A percentile compares a stretch with the other conserved stretches of the same genome.
Evolutionary conservation across 2,888 invertebrate species (phyloP).

Genomic region (Lasioglossum calceatum): DNA sequence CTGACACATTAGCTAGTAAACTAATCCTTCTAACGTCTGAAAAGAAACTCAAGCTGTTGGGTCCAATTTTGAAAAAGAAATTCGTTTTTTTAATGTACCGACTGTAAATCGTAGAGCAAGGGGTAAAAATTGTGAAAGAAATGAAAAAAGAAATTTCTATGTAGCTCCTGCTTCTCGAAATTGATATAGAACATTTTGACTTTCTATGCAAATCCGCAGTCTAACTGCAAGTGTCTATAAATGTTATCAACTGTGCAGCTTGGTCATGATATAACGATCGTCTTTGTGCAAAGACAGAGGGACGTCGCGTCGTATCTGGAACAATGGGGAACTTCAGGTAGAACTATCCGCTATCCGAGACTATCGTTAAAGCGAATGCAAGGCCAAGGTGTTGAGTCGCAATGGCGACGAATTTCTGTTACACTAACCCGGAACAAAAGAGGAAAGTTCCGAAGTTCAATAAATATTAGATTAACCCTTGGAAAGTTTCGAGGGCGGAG

Average conservation of each 20-base stretch:
- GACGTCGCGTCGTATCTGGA: neutral
- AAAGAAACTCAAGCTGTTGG: too few species aligned
- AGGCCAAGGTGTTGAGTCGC: conserved; percentile 11
- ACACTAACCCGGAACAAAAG: conserved; percentile 3
- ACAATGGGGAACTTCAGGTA: conserved; percentile 3
- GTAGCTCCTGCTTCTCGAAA: neutral
- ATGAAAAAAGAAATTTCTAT: neutral
- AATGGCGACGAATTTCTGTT: conserved; percentile 10
- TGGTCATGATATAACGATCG: neutral
- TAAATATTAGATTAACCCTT: neutral
- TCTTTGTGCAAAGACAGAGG: neutral
- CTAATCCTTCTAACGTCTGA: too few species aligned
- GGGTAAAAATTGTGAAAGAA: neutral
- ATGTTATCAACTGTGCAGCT: neutral
- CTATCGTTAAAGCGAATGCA: neutral
- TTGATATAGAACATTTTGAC: neutral
- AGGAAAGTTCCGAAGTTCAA: neutral
- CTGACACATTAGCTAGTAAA: too few species aligned
- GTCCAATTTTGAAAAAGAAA: too few species aligned
- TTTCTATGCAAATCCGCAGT: neutral
- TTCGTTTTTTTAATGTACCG: too few species aligned
- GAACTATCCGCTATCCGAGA: neutral
- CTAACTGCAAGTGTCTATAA: neutral
- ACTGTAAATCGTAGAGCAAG: too few species aligned
- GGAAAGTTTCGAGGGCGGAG: neutral